A percentile compares a stretch with the other conserved stretches of the same genome.
Conservation (phyloP, 2,797 vertebrate species). For the Dryobates pubescens region DNA sequence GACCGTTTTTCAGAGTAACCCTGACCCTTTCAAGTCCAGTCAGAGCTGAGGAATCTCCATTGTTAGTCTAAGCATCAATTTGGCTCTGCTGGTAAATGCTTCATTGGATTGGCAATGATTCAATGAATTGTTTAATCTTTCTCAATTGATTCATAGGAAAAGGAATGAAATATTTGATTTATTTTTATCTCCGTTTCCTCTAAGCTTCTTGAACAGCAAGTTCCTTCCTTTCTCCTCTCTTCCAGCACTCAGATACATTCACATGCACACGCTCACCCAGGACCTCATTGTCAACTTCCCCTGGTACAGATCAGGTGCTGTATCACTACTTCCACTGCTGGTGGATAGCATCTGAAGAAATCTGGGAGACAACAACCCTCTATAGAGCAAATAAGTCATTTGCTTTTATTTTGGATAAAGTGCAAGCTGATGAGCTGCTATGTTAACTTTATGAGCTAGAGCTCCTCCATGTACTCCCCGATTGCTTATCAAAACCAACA, state of each 20-base stretch:
- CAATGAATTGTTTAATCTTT: constrained; percentile 59
- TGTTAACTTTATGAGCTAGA: background rate
- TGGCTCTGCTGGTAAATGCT: constrained; percentile 15
- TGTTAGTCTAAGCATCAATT: constrained; percentile 2
- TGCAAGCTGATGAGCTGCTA: background rate
- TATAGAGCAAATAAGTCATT: background rate
- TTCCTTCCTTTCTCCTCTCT: background rate
- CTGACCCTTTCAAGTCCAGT: background rate
- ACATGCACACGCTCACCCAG: background rate
- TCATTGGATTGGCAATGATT: constrained; percentile 28
- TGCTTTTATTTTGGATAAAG: constrained; percentile 21
- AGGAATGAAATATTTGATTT: background rate
- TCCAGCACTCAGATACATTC: background rate
- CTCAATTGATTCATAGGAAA: constrained; percentile 11
- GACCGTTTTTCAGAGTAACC: background rate
- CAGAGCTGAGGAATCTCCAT: background rate
- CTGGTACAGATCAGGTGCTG: background rate
- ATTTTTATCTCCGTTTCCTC: background rate
- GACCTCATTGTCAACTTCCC: background rate
- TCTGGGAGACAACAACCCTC: background rate
- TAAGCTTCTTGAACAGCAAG: background rate
- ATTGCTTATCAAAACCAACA: background rate
- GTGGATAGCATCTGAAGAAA: background rate
- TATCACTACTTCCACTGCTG: background rate
- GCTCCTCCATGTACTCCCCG: background rate